Percentiles rank a stretch among this genome's conserved stretches.
These are phyloP conservation scores for Cheilinus undulatus DNA, from an alignment of 2,113 vertebrate genomes.

Conservation along the genomic window DNA sequence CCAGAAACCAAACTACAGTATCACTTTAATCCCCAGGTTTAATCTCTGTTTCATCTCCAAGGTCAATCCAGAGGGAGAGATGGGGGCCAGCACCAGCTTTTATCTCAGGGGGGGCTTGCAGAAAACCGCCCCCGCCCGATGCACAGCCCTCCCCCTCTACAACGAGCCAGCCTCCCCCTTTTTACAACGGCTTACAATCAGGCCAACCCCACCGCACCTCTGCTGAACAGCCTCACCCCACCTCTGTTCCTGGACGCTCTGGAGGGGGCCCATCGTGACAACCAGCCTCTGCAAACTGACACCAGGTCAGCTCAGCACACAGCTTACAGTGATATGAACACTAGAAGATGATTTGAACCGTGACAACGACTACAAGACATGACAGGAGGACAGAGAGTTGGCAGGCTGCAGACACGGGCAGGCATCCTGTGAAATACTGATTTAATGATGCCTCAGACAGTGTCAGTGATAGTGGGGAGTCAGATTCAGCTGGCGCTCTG, in stretches of 20 bases:
- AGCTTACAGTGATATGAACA: constrained; percentile 50
- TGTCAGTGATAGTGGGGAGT: constrained; percentile 28
- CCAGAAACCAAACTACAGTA: constrained; percentile 20
- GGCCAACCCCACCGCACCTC: constrained; percentile 46
- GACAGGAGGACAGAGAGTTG: constrained; percentile 49
- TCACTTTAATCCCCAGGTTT: constrained; percentile 30
- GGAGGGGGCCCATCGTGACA: constrained; percentile 66
- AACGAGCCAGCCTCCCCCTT: constrained; percentile 85
- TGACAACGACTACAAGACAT: constrained; percentile 29
- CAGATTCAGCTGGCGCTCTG: constrained; percentile 21
- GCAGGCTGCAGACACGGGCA: constrained; percentile 33
- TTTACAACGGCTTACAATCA: constrained; percentile 63
- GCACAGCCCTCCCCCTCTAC: constrained; percentile 91
- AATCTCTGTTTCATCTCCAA: constrained; percentile 50
- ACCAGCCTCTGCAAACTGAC: constrained; percentile 80
- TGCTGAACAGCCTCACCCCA: constrained; percentile 64
- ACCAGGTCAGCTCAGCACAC: constrained; percentile 72
- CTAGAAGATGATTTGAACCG: constrained; percentile 51
- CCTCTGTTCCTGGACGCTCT: constrained; percentile 83
- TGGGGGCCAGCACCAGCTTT: constrained; percentile 53
- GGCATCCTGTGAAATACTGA: constrained; percentile 60
- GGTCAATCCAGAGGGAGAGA: constrained; percentile 67
- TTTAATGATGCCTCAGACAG: constrained; percentile 54
- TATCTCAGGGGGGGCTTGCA: constrained; percentile 60
- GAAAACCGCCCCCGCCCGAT: constrained; percentile 83